A percentile compares a stretch with the other conserved stretches of the same genome.
Evolutionary conservation across 2,797 vertebrate species (phyloP).

Genomic region (Triplophysa bombifrons): DNA sequence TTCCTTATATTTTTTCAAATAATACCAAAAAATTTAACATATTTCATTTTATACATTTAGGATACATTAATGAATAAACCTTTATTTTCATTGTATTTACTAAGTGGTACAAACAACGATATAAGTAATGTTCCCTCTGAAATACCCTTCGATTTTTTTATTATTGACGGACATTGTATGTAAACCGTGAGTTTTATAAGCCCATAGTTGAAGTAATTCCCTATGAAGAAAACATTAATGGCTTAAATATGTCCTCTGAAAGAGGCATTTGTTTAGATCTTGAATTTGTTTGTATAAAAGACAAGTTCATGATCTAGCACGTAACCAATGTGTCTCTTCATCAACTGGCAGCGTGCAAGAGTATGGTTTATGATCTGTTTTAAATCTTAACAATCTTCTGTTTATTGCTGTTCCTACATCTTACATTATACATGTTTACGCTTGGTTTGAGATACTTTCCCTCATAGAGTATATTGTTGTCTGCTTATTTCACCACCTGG

Average conservation of each 20-base stretch:
- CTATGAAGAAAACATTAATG: neutral
- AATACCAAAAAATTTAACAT: too few species aligned
- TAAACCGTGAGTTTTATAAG: neutral
- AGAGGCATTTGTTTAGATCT: conserved; percentile 16
- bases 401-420: neutral
- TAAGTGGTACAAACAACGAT: too few species aligned
- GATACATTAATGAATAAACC: neutral
- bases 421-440: conserved; percentile 9
- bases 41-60: neutral
- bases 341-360: conserved; percentile 10
- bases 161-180: neutral
- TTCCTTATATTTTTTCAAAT: too few species aligned
- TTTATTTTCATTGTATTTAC: too few species aligned
- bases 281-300: conserved; percentile 37
- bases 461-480: neutral
- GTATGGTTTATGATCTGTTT: conserved; percentile 33
- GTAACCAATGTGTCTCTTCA: conserved; percentile 27
- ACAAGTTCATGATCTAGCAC: conserved; percentile 22
- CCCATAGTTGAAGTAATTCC: neutral
- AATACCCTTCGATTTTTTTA: too few species aligned
- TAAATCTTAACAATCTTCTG: conserved; percentile 16
- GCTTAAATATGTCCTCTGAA: conserved; percentile 29
- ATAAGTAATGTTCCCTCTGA: too few species aligned
- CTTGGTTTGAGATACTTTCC: neutral
- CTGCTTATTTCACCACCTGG: neutral